Base-by-base conservation (phyloP, 64 coral and sea anemone genomes). In the Actinia equina region DNA sequence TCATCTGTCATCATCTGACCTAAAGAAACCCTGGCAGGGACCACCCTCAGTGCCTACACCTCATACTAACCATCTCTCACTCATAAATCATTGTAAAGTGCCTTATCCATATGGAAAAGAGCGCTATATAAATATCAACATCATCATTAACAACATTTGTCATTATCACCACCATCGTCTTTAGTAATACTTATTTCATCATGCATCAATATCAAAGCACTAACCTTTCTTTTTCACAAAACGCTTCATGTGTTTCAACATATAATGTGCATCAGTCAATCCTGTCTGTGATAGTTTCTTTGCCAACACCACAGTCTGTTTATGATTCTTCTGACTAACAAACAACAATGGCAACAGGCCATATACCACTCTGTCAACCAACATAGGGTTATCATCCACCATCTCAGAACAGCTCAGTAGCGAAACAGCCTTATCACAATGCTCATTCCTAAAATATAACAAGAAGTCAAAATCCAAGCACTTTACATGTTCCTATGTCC, bases 141-240 rank as follows among this genome's bases (percentile, higher is more conserved):
- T n/a, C n/a, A n/a, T n/a, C n/a, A n/a, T n/a, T n/a, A n/a, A n/a
- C n/a, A n/a, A n/a, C n/a, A n/a, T n/a, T n/a, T n/a, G 18, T 15
- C 3, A 60, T 19, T 0, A 60, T 19, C 59, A 60, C 59, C 59
- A 60, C 15, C 17, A 60, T 18, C 59, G 18, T 15, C 18, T 49
- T 49, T 37, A 37, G 1, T 37, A 37, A 37, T 1, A 54, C 6
- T 54, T 0, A 63, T 63, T 4, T 37, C 30, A 37, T 37, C 30
- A 37, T 1, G 1, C 30, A 37, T 37, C 30, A 37, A 37, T 37
- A 37, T 37, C 30, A 65, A 65, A 77, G n/a, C 3, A 26, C 41
- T 43, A 89, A 93, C 94, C 94, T 63, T 96, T 88, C 42, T 88
- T 85, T 44, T 93, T 71, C 44, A 93, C 61, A 46, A 93, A 93